A percentile compares a stretch with the other conserved stretches of the same genome.
Conservation (phyloP, 2,888 invertebrate species). For the Ormyrus nitidulus region DNA sequence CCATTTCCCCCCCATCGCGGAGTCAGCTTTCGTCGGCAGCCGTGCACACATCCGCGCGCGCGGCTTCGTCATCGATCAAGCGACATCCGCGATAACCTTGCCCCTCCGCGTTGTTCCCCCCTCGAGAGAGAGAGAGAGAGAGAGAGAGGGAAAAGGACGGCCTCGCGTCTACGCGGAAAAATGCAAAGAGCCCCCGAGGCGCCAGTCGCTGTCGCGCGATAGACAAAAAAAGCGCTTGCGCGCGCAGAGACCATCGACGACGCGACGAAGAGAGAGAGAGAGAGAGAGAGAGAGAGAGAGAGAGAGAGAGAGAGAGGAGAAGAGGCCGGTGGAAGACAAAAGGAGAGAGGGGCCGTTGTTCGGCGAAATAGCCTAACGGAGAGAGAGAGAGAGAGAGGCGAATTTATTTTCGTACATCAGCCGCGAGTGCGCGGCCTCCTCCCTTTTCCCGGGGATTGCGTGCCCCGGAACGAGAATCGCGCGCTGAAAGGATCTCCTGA, state of each 20-base stretch:
- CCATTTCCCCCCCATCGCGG: neutral
- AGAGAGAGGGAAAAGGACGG: no score
- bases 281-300: neutral
- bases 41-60: neutral
- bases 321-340: constrained; percentile 12
- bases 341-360: neutral
- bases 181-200: constrained; percentile 25
- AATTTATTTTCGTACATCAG: constrained; percentile 43
- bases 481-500: constrained; percentile 51
- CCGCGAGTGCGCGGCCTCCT: constrained; percentile 6
- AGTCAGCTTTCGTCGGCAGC: neutral
- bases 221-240: constrained; percentile 9
- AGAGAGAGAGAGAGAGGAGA: neutral
- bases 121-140: neutral
- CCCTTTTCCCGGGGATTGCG: constrained; percentile 60
- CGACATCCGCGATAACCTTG: neutral
- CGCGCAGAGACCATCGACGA: neutral
- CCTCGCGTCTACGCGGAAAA: neutral
- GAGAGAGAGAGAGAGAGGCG: constrained; percentile 15
- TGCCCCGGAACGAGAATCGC: constrained; percentile 44
- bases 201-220: constrained; percentile 28
- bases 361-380: neutral
- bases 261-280: neutral
- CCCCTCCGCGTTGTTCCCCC: neutral
- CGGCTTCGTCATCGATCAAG: constrained; percentile 33